phyloP scores from a whole-genome alignment of 2,888 invertebrate species.

The Alcis repandata region DNA sequence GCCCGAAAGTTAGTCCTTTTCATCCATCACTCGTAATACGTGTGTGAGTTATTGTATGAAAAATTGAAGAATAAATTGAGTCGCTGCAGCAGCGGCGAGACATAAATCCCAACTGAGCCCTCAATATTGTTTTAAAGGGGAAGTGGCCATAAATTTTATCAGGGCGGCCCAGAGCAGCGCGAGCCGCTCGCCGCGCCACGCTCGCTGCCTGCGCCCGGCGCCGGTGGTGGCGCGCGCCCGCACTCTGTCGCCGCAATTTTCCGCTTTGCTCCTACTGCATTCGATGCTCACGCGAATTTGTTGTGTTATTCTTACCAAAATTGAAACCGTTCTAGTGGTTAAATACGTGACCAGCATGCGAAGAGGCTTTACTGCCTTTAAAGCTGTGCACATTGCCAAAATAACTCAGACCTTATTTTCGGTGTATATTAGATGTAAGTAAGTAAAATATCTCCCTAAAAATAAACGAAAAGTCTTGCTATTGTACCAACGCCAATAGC shows the following conservation, averaged over 20 bases:
- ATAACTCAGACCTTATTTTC: conserved; percentile 10
- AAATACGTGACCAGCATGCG: conserved; percentile 32
- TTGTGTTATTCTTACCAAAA: conserved; percentile 70
- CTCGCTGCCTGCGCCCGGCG: conserved; percentile 52
- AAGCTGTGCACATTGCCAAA: conserved; percentile 10
- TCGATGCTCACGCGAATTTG: conserved; percentile 74
- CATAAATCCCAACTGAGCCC: conserved; percentile 87
- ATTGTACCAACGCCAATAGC: conserved; percentile 5
- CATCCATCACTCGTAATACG: conserved; percentile 87
- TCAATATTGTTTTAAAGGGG: conserved; percentile 88
- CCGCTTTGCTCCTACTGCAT: conserved; percentile 75
- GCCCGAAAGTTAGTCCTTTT: conserved; percentile 87
- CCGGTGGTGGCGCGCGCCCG: conserved; percentile 52
- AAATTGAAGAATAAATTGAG: conserved; percentile 87
- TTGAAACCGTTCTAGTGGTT: conserved; percentile 57
- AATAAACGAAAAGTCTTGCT: conserved; percentile 5
- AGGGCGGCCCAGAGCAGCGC: conserved; percentile 76
- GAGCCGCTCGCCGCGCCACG: conserved; percentile 53
- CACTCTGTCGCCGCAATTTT: conserved; percentile 77
- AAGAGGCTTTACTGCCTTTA: background rate
- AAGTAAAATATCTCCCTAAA: background rate
- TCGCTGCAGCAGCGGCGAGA: conserved; percentile 87
- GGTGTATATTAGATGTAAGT: conserved; percentile 3
- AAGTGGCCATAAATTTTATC: conserved; percentile 87
- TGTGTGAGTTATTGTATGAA: conserved; percentile 87